These are phyloP conservation scores for Pteropus rufus DNA, from an alignment of 2,797 vertebrate species.

Conservation along the genomic window DNA sequence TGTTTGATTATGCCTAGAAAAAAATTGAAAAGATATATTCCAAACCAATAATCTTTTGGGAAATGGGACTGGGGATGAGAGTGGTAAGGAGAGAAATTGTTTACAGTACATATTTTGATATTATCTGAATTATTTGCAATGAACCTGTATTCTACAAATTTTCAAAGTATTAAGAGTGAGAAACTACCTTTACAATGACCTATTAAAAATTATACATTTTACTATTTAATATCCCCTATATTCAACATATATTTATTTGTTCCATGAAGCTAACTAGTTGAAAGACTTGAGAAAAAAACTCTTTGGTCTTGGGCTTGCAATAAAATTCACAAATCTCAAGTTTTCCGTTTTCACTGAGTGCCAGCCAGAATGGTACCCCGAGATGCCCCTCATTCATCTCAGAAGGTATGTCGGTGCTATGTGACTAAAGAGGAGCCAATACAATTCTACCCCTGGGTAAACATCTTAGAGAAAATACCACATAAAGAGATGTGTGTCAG, in stretches of 20 bases:
- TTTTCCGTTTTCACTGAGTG: neutral
- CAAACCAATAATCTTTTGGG: neutral
- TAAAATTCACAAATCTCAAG: neutral
- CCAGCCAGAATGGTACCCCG: neutral
- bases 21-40: neutral
- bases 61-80: neutral
- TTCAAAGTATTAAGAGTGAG: neutral
- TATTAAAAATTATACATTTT: neutral
- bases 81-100: neutral
- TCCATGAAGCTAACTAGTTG: neutral
- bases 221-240: neutral
- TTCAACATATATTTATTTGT: neutral
- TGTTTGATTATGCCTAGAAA: neutral
- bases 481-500: neutral
- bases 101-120: conserved; percentile 8
- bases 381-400: neutral
- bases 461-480: neutral
- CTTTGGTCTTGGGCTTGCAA: neutral
- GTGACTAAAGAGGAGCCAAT: neutral
- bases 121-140: conserved; percentile 20
- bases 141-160: neutral
- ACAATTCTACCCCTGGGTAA: neutral
- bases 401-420: neutral
- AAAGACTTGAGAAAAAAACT: conserved; percentile 15
- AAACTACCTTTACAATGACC: neutral